Conservation (phyloP, 2,888 invertebrate genomes). For the Cataglyphis livida region DNA sequence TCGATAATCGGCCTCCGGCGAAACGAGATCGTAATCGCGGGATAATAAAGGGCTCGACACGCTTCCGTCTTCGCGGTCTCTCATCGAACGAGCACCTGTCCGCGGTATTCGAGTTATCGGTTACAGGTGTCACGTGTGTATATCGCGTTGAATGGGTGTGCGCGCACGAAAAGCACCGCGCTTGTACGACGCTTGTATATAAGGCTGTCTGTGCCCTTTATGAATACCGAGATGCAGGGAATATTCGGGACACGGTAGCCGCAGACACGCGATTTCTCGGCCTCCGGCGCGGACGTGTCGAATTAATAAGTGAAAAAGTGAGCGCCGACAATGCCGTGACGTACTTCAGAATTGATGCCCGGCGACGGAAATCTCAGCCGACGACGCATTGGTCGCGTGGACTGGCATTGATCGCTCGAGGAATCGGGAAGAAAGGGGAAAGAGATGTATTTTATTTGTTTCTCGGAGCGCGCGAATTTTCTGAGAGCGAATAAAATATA, state of each 20-base stretch:
- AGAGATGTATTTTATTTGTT: neutral
- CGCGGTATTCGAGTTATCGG: conserved; percentile 52
- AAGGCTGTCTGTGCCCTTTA: conserved; percentile 82
- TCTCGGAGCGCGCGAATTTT: neutral
- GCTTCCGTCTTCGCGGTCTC: conserved; percentile 43
- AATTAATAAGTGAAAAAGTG: conserved; percentile 70
- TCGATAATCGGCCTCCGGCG: conserved; percentile 41
- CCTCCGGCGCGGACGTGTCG: conserved; percentile 60
- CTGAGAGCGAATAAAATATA: neutral
- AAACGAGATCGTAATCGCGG: conserved; percentile 51
- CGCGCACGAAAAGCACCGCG: conserved; percentile 63
- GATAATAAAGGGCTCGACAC: conserved; percentile 43
- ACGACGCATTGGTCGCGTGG: neutral
- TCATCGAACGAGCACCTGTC: conserved; percentile 67
- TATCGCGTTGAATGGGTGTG: conserved; percentile 40
- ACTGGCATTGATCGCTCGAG: conserved; percentile 13
- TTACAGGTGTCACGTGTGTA: conserved; percentile 69
- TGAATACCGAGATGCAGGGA: conserved; percentile 77
- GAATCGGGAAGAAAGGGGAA: neutral
- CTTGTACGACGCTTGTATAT: conserved; percentile 37
- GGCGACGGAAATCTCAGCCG: conserved; percentile 39
- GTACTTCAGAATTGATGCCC: conserved; percentile 53
- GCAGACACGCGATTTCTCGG: conserved; percentile 75
- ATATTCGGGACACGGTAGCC: conserved; percentile 51
- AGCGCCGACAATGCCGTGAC: conserved; percentile 41